These are phyloP conservation scores for Vicugna pacos DNA, from an alignment of 2,113 vertebrate genomes.

Conservation along the genomic window DNA sequence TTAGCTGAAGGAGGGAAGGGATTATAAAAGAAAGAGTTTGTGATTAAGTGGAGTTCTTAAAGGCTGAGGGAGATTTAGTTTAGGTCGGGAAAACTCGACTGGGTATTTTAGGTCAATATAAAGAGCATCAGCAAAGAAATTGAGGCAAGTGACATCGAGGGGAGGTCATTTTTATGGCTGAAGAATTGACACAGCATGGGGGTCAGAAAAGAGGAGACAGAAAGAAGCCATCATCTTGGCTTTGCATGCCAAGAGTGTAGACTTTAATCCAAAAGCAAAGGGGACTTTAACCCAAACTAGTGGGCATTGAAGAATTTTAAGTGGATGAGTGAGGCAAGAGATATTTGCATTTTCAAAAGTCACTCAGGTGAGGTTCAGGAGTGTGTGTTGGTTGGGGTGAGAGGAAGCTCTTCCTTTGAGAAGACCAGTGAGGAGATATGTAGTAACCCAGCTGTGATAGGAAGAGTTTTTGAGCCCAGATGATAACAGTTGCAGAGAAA, in stretches of 20 bases:
- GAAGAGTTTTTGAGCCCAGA: neutral
- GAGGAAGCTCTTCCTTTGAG: neutral
- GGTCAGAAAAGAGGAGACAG: neutral
- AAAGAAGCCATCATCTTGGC: neutral
- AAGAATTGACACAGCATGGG: neutral
- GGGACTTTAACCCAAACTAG: neutral
- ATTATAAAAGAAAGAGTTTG: neutral
- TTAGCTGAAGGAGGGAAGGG: neutral
- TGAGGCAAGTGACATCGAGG: neutral
- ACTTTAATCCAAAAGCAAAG: neutral
- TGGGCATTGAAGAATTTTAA: neutral
- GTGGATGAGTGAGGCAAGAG: neutral
- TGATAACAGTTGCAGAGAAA: neutral
- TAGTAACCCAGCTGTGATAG: neutral
- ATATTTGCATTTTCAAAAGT: neutral
- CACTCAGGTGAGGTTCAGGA: neutral
- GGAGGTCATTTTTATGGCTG: neutral
- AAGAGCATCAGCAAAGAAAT: neutral
- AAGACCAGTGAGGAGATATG: neutral
- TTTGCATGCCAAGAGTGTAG: neutral
- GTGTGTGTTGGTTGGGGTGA: neutral
- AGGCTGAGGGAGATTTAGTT: neutral
- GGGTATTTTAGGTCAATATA: neutral
- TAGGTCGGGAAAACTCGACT: neutral
- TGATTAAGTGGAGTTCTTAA: conserved; percentile 1